These are phyloP conservation scores for Sebastes matsubarae DNA, from an alignment of 2,797 vertebrate genomes.

Conservation along the genomic window DNA sequence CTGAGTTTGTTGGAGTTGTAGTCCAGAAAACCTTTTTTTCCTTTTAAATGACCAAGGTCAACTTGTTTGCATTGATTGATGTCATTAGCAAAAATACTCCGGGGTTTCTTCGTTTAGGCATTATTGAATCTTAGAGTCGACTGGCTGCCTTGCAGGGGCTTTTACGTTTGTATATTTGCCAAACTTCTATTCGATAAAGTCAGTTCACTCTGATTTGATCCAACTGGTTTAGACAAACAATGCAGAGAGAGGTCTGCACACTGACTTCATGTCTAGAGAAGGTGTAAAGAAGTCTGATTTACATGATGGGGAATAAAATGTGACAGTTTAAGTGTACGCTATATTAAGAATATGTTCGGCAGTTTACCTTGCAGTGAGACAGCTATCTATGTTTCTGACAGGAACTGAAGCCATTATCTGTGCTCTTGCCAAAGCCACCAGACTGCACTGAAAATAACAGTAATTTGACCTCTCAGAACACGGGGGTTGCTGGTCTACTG, in stretches of 20 bases:
- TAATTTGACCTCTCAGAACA: no score
- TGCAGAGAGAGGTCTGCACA: not conserved
- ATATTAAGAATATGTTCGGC: no score
- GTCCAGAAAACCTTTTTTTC: not conserved
- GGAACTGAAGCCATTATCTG: no score
- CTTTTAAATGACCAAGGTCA: not conserved
- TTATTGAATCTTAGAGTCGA: not conserved
- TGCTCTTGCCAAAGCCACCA: no score
- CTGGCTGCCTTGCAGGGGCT: not conserved
- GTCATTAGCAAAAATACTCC: not conserved
- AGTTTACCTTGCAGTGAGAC: no score
- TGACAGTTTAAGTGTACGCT: accelerated
- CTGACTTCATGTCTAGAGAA: not conserved
- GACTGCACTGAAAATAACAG: no score
- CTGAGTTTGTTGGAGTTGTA: not conserved
- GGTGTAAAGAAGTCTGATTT: not conserved
- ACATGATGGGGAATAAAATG: not conserved
- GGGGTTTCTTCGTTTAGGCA: not conserved
- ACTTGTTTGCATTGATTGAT: not conserved
- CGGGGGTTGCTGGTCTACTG: no score
- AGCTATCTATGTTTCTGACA: no score
- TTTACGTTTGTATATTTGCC: not conserved
- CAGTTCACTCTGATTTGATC: not conserved
- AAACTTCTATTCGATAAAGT: not conserved
- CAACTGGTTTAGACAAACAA: not conserved